These are phyloP conservation scores for Orthosia gothica DNA, from an alignment of 2,888 invertebrate species.

Conservation along the genomic window DNA sequence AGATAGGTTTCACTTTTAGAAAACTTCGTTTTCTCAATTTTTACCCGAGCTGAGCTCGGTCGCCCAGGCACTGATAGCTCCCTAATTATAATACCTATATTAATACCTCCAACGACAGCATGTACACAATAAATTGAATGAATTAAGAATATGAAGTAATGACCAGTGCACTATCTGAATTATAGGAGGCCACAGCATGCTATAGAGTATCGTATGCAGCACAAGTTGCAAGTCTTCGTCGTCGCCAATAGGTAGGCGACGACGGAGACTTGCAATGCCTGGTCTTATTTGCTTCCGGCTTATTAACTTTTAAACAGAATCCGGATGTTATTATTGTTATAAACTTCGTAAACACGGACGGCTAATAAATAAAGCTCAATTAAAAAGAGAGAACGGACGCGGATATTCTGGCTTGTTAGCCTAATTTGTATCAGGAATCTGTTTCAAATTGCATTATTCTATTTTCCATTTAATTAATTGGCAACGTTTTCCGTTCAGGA, in stretches of 20 bases:
- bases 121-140: too few species aligned
- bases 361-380: slow-evolving; percentile 76
- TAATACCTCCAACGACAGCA: too few species aligned
- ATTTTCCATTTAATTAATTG: slow-evolving; percentile 56
- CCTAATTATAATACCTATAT: too few species aligned
- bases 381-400: slow-evolving; percentile 74
- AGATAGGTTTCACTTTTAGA: too few species aligned
- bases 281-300: slow-evolving; percentile 10
- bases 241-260: neutral
- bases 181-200: too few species aligned
- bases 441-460: slow-evolving; percentile 62
- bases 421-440: slow-evolving; percentile 74
- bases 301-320: slow-evolving; percentile 42
- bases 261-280: neutral
- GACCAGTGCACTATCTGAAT: too few species aligned
- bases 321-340: slow-evolving; percentile 50
- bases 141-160: too few species aligned
- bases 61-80: too few species aligned
- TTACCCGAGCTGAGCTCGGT: too few species aligned
- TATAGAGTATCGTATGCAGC: neutral
- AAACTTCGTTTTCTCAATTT: too few species aligned
- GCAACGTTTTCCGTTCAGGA: slow-evolving; percentile 6
- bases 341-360: slow-evolving; percentile 65
- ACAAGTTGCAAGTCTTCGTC: neutral
- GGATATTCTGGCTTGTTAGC: slow-evolving; percentile 74